Conservation (phyloP, 2,888 invertebrate species). For the Macrophya alboannulata region DNA sequence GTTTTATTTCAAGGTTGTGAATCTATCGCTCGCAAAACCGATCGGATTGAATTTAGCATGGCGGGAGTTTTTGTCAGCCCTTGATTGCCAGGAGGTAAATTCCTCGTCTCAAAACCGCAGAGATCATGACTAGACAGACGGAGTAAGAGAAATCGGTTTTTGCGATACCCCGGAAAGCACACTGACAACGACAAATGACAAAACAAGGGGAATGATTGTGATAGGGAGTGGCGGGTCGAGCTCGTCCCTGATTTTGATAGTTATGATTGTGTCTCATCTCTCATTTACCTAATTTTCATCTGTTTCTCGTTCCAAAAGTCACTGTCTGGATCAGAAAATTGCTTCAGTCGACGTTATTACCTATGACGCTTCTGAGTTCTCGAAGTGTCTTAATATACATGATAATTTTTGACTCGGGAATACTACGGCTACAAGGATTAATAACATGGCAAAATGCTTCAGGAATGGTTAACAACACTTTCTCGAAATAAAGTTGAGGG, state of each 20-base stretch:
- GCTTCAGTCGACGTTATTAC: background rate
- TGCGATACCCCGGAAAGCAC: constrained; percentile 63
- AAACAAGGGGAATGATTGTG: constrained; percentile 73
- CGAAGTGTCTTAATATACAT: background rate
- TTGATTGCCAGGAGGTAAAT: constrained; percentile 6
- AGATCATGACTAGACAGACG: constrained; percentile 52
- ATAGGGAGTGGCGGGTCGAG: constrained; percentile 52
- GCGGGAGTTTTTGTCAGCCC: background rate
- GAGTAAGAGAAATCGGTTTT: constrained; percentile 62
- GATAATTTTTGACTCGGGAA: background rate
- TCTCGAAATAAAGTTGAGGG: too few relatives aligned
- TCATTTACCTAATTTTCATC: constrained; percentile 65
- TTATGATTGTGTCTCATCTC: constrained; percentile 72
- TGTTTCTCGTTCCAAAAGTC: constrained; percentile 22
- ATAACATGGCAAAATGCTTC: background rate
- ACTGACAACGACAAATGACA: constrained; percentile 71
- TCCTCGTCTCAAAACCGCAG: constrained; percentile 35
- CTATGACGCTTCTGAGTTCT: background rate
- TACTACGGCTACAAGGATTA: background rate
- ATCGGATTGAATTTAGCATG: background rate
- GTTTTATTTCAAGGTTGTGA: background rate
- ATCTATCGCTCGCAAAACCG: background rate
- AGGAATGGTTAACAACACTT: background rate
- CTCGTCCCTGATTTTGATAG: constrained; percentile 72
- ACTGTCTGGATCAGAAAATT: background rate